These are phyloP conservation scores for Nesogale talazaci DNA, from an alignment of 2,113 vertebrate species.

Conservation along the genomic window DNA sequence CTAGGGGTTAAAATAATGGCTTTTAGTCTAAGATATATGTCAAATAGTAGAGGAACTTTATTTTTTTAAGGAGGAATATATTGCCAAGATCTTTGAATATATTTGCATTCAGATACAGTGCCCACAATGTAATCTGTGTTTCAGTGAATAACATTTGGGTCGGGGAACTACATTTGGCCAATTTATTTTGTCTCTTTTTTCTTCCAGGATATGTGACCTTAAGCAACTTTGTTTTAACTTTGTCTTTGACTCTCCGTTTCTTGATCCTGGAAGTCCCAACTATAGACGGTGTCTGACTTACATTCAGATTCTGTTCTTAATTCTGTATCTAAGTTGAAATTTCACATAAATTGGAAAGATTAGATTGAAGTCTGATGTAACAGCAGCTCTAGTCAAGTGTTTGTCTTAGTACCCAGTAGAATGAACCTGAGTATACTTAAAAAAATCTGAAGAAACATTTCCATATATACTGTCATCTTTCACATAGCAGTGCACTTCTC, in stretches of 20 bases:
- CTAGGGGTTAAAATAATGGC: conserved; percentile 7
- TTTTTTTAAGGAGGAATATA: conserved; percentile 20
- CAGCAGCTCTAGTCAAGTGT: no score
- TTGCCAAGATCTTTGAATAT: neutral
- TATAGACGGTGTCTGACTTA: no score
- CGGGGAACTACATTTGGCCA: neutral
- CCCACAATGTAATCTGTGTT: neutral
- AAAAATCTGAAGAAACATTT: no score
- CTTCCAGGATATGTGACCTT: neutral
- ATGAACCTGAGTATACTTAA: no score
- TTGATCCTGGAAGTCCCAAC: neutral
- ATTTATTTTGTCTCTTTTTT: neutral
- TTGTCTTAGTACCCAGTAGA: no score
- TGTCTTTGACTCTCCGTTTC: conserved; percentile 12
- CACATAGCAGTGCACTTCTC: no score
- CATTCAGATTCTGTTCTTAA: no score
- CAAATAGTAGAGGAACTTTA: neutral
- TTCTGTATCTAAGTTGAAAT: no score
- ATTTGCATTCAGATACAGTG: neutral
- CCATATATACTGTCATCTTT: no score
- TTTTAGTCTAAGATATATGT: neutral
- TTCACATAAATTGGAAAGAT: no score
- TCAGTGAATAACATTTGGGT: neutral
- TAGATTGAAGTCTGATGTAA: no score
- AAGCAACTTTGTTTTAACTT: neutral